Evolutionary conservation across 2,797 vertebrate genomes (phyloP).

Genomic region (Garrulus glandarius): DNA sequence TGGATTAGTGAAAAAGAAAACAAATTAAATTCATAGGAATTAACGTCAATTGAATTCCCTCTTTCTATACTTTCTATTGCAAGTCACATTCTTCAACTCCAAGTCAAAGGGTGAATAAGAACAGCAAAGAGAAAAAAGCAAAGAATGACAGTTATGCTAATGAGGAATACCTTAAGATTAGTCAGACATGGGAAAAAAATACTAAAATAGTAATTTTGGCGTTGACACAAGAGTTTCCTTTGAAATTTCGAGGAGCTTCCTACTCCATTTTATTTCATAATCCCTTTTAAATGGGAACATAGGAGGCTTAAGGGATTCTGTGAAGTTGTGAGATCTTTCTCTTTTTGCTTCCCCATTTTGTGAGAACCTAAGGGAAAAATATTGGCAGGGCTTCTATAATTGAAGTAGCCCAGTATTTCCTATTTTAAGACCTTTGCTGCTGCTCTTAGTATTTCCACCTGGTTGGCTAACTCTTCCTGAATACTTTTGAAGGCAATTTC

Average conservation of each 20-base stretch:
- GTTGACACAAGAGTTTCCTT: not conserved
- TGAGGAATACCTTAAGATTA: not conserved
- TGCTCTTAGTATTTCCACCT: not conserved
- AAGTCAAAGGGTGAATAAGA: conserved; percentile 15
- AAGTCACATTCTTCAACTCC: conserved; percentile 26
- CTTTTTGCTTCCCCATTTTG: conserved; percentile 1
- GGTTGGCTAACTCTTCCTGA: not conserved
- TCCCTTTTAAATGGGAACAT: conserved; percentile 9
- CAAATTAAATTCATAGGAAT: conserved; percentile 40
- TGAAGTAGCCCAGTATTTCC: not conserved
- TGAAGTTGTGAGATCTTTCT: conserved; percentile 1
- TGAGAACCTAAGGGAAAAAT: conserved; percentile 3
- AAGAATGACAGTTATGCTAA: not conserved
- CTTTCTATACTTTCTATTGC: conserved; percentile 33
- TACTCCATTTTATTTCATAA: conserved; percentile 17
- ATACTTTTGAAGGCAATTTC: not conserved
- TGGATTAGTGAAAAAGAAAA: conserved; percentile 54
- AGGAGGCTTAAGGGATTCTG: not conserved
- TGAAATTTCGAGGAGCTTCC: not conserved
- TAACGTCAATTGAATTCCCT: conserved; percentile 49
- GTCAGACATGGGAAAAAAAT: not conserved
- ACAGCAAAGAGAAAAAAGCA: conserved; percentile 1
- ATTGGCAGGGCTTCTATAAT: not conserved
- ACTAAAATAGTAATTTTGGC: not conserved
- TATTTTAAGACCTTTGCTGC: not conserved